A percentile compares a stretch with the other conserved stretches of the same genome.
These are phyloP conservation scores for Colaptes auratus DNA, from an alignment of 2,113 vertebrate genomes.

Conservation along the genomic window DNA sequence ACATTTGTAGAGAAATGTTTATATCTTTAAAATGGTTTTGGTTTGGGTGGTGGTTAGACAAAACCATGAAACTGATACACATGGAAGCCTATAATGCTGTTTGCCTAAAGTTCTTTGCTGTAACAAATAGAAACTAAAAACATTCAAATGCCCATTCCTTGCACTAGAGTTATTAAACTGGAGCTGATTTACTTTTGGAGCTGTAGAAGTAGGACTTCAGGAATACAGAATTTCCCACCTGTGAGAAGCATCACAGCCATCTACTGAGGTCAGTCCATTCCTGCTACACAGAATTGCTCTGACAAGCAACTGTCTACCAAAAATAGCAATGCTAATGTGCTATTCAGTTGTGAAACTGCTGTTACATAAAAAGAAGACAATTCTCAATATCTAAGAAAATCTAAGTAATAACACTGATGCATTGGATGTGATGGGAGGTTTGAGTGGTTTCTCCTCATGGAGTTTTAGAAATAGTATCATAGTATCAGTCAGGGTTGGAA, in stretches of 20 bases:
- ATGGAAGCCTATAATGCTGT: background rate
- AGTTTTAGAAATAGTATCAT: background rate
- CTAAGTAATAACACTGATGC: background rate
- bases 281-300: background rate
- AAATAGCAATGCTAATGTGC: background rate
- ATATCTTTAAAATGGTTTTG: background rate
- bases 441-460: background rate
- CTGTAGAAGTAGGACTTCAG: background rate
- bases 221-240: background rate
- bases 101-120: background rate
- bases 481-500: too few relatives aligned
- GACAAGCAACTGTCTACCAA: background rate
- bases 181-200: background rate
- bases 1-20: background rate
- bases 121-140: background rate
- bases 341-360: background rate
- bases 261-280: conserved; percentile 50
- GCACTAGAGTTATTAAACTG: background rate
- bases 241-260: conserved; percentile 59
- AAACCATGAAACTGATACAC: background rate
- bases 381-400: background rate
- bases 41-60: background rate
- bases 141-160: background rate
- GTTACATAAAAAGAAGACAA: background rate
- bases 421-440: background rate